Conservation (phyloP, 2,888 invertebrate genomes). For the Azorinus chamasolen region DNA sequence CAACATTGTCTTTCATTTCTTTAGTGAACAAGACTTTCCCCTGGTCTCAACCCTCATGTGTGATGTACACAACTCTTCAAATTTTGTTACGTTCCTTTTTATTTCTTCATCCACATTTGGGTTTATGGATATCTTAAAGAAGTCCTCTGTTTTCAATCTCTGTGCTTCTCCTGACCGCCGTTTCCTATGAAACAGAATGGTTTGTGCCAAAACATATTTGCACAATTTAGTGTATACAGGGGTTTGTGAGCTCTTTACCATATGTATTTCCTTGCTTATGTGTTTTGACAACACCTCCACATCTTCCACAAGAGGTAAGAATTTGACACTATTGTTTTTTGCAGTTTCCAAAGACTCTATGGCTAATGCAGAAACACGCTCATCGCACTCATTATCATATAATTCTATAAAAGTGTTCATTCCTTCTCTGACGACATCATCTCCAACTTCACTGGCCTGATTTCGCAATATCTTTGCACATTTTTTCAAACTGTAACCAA, state of each 20-base stretch:
- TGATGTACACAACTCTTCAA: conserved; percentile 30
- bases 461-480: conserved; percentile 28
- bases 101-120: conserved; percentile 29
- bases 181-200: conserved; percentile 85
- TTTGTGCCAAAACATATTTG: conserved; percentile 2
- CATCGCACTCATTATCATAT: conserved; percentile 18
- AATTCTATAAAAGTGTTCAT: conserved; percentile 1
- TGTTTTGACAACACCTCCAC: conserved; percentile 4
- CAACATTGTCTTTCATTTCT: conserved; percentile 35
- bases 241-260: neutral
- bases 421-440: neutral
- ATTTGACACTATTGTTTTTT: conserved; percentile 10
- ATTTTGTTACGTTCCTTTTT: conserved; percentile 22
- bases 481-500: conserved; percentile 40
- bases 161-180: conserved; percentile 88
- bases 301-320: conserved; percentile 21
- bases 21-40: conserved; percentile 40
- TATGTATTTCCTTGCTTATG: neutral
- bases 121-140: conserved; percentile 9
- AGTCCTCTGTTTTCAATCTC: conserved; percentile 28
- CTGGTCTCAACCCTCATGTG: conserved; percentile 31
- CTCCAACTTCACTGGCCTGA: conserved; percentile 3
- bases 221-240: conserved; percentile 10
- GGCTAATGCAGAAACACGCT: neutral
- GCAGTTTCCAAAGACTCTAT: neutral